Base-by-base conservation (phyloP, 1,140 invertebrate species). In the Drosophila malerkotliana region DNA sequence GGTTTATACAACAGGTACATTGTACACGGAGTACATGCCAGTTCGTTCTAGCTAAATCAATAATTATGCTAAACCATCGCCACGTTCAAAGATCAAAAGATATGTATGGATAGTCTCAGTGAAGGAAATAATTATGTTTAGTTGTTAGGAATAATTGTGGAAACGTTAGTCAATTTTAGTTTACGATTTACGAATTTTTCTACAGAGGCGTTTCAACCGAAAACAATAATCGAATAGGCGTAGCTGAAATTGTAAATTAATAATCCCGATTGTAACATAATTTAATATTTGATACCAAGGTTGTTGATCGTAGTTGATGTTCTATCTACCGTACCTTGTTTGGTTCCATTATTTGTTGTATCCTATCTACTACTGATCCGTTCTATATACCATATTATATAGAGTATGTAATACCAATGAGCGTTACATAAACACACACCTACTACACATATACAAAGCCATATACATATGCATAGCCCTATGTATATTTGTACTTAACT, bases 201-300 rank as follows among this genome's bases (percentile, higher is more conserved):
- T 73, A 83, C 80, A 79, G 66, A 39, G 61, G 76, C 63, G 79
- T 83, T 84, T 83, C 79, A 83, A 72, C 26, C 53, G 60, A 82
- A 79, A 79, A 83, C 79, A 82, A 82, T 82, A 84, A 82, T 73
- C 59, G 69, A 69, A 77, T 52, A 64, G 15, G 63, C 49, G 63
- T 64, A 77, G 72, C 51, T 51, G 37, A 67, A 67, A 58, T 44
- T 68, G 61, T 68, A 79, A 39, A 68, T 63, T 52, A 67, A 30
- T 61, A 59, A 62, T 28, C 39, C 52, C 63, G 52, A 39, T 57
- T 64, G 51, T 68, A 41, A 69, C 67, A 66, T 66, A 74, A 64
- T 75, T 74, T 68, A 67, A 56, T 66, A 53, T 73, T 73, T 73
- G 71, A 73, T 73, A 73, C 71, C 71, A 73, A 51, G 71, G 71